Base-by-base conservation (phyloP, 1,140 invertebrate genomes). In the Thaumetopoea pityocampa region DNA sequence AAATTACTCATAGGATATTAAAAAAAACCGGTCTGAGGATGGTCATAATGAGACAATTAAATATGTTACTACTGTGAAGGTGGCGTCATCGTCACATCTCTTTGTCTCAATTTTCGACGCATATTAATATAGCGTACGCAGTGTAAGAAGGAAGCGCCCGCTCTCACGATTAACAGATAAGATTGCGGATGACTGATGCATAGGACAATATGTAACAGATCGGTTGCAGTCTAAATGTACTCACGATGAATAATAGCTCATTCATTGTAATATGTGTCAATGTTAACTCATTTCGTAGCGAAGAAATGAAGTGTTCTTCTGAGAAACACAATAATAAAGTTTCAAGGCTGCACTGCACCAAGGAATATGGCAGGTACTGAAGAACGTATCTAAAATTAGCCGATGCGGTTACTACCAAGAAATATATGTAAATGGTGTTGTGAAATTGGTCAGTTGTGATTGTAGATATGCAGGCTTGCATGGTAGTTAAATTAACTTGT, bases 81-180 rank as follows among this genome's bases (percentile, higher is more conserved):
- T 38, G 40, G 30, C 37, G 24, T 42, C 46, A 43, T 15, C 22
- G 16, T 15, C 15, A 23, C 9, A 1, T 14, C 17, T 6, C 8
- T 12, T 8, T 8, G 29, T 17, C 2, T 18, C 18, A 10, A n/a
- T n/a, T n/a, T n/a, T 4, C 9, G 51, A 28, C 44, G 56, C 57
- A 69, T 54, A 64, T 52, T 57, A 35, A 66, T 63, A 57, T 52
- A 62, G 57, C 46, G 62, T 38, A 53, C 47, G 50, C 42, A 48
- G 33, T 47, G 22, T 51, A 42, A 48, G 52, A 59, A 56, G 62
- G 56, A 59, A 77, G 50, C 61, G 67, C 62, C 33, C 49, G 54
- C 67, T 83, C 79, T 69, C 79, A 81, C 79, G 79, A 83, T 83
- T 64, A 60, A 38, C 28, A 67, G 79, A 83, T 83, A 76, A 83